Percentiles rank a stretch among this genome's conserved stretches.
Conservation (phyloP, 30 jellyfish, hydroid and myxozoan genomes). For the Rhopilema esculentum region DNA sequence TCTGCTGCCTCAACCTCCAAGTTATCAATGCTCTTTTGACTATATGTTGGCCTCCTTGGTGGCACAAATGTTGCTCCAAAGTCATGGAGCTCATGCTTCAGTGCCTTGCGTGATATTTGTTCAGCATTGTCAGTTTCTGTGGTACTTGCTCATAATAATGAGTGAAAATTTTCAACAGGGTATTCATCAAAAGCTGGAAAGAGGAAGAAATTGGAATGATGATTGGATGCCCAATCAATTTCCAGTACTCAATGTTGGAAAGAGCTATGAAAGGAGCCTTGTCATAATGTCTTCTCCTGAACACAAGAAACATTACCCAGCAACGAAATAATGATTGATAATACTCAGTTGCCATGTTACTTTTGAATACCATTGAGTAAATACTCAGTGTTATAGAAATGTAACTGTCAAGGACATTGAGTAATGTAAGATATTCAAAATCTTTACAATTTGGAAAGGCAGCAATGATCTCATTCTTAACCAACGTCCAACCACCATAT, state of each 20-base stretch:
- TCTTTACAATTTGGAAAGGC: slow-evolving; percentile 39
- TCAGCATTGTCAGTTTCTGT: slow-evolving; percentile 14
- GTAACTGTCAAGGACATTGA: slow-evolving; percentile 43
- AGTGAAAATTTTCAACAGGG: slow-evolving; percentile 45
- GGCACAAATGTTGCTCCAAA: slow-evolving; percentile 44
- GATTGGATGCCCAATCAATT: slow-evolving; percentile 3
- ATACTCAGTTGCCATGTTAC: background rate
- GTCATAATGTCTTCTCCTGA: slow-evolving; percentile 43
- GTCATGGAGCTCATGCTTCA: slow-evolving; percentile 44
- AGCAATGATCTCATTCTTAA: slow-evolving; percentile 6
- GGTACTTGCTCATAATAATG: slow-evolving; percentile 7
- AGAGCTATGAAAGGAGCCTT: slow-evolving; percentile 45
- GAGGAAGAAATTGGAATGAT: slow-evolving; percentile 10
- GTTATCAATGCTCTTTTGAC: slow-evolving; percentile 7
- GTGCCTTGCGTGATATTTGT: background rate
- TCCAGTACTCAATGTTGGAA: slow-evolving; percentile 35
- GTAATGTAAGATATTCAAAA: slow-evolving; percentile 30
- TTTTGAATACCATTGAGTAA: slow-evolving; percentile 33
- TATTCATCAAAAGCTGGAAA: slow-evolving; percentile 26
- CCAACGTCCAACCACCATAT: slow-evolving; percentile 18
- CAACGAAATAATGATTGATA: slow-evolving; percentile 23
- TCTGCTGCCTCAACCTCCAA: slow-evolving; percentile 19
- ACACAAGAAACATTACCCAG: slow-evolving; percentile 38
- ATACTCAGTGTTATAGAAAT: slow-evolving; percentile 21
- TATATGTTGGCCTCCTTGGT: slow-evolving; percentile 19